These are phyloP conservation scores for Rhyacophila brunnea DNA, from an alignment of 1,140 invertebrate genomes.

Conservation along the genomic window DNA sequence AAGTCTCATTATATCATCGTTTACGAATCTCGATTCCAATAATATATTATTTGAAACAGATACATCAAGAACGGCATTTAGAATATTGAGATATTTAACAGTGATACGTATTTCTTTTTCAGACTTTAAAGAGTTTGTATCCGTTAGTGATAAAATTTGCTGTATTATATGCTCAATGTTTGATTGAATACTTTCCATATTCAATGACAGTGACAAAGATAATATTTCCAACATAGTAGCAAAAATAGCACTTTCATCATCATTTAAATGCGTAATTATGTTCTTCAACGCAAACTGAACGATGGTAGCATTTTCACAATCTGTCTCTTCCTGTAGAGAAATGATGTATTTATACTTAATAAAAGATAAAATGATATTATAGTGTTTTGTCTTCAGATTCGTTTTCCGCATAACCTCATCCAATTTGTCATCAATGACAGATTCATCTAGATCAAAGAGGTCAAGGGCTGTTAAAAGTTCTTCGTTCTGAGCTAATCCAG, in stretches of 20 bases:
- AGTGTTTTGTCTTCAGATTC: constrained; percentile 7
- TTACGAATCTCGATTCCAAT: constrained; percentile 17
- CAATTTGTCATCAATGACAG: constrained; percentile 24
- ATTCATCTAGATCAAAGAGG: constrained; percentile 29
- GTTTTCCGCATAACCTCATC: constrained; percentile 20
- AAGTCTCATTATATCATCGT: constrained; percentile 16
- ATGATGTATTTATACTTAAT: constrained; percentile 33
- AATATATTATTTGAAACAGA: constrained; percentile 11
- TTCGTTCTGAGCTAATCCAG: constrained; percentile 9
- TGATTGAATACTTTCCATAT: constrained; percentile 15
- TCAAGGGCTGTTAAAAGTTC: constrained; percentile 21
- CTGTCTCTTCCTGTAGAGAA: constrained; percentile 27
- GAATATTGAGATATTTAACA: constrained; percentile 17
- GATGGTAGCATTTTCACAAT: constrained; percentile 27
- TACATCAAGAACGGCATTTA: constrained; percentile 14
- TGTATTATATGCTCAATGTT: constrained; percentile 26
- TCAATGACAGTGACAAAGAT: constrained; percentile 11
- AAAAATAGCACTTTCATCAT: constrained; percentile 13
- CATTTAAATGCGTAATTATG: neutral
- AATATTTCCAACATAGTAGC: constrained; percentile 21
- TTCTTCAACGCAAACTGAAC: constrained; percentile 15
- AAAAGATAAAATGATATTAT: constrained; percentile 20
- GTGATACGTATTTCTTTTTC: constrained; percentile 2
- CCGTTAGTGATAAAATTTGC: constrained; percentile 18
- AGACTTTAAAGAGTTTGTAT: neutral